phyloP scores from a whole-genome alignment of 1,140 invertebrate genomes.

The Cyclargus thomasi region DNA sequence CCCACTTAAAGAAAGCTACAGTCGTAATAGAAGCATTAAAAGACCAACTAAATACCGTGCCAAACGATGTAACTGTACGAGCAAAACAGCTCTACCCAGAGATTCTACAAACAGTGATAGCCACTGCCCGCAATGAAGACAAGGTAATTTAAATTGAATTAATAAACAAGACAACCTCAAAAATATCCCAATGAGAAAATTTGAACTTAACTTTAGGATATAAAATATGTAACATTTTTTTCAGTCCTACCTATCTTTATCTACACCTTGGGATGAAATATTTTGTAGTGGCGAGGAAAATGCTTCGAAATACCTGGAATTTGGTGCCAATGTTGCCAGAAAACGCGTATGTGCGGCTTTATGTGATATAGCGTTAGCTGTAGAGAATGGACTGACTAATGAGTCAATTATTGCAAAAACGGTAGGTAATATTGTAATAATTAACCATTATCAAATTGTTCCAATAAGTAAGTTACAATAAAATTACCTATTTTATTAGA shows the following conservation, averaged over 20 bases:
- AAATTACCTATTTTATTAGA: constrained; percentile 33
- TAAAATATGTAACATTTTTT: constrained; percentile 23
- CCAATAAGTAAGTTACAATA: neutral
- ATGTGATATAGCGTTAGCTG: constrained; percentile 48
- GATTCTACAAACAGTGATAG: constrained; percentile 44
- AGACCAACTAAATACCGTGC: constrained; percentile 40
- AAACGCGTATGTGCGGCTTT: constrained; percentile 36
- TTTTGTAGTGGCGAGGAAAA: constrained; percentile 45
- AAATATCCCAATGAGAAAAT: too few relatives aligned
- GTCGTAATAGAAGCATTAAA: constrained; percentile 47
- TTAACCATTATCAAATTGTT: neutral
- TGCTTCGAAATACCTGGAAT: constrained; percentile 37
- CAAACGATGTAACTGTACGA: constrained; percentile 32
- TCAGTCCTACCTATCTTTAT: constrained; percentile 55
- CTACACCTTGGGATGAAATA: constrained; percentile 46
- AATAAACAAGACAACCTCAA: too few relatives aligned
- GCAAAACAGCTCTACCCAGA: constrained; percentile 46
- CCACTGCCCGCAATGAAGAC: constrained; percentile 55
- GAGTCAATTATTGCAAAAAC: constrained; percentile 52
- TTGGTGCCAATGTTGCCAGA: constrained; percentile 36
- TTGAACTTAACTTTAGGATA: neutral
- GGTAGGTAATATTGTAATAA: constrained; percentile 36
- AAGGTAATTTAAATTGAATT: constrained; percentile 42
- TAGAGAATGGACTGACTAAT: constrained; percentile 47
- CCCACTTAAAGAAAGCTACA: constrained; percentile 44